Conservation (phyloP, 2,113 vertebrate species). For the Phycodurus eques region DNA sequence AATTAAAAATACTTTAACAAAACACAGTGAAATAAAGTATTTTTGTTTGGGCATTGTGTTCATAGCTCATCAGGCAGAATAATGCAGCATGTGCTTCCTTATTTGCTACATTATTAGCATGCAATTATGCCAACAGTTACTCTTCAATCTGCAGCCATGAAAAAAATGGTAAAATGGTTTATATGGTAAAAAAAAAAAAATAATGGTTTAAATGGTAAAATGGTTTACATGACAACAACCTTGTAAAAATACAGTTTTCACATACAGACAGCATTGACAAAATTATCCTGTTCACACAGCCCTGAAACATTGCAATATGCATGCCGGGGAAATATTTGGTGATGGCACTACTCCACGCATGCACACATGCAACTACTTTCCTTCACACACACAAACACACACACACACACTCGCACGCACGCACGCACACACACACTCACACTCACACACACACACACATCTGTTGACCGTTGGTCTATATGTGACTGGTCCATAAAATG, state of each 20-base stretch:
- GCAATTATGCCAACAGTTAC: constrained; percentile 19
- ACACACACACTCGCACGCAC: too few relatives aligned
- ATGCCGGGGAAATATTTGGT: too few relatives aligned
- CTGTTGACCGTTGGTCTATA: not conserved
- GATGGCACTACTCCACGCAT: too few relatives aligned
- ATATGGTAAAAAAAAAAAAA: too few relatives aligned
- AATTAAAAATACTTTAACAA: constrained; percentile 11
- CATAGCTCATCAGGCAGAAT: constrained; percentile 14
- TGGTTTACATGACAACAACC: not conserved
- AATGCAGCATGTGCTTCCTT: constrained; percentile 8
- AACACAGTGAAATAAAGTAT: constrained; percentile 1
- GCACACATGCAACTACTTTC: not conserved
- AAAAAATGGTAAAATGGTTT: not conserved
- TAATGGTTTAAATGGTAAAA: not conserved
- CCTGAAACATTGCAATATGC: not conserved
- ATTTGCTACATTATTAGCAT: constrained; percentile 14
- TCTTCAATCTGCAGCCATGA: not conserved
- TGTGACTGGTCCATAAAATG: not conserved
- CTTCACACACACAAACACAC: too few relatives aligned
- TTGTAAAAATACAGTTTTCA: not conserved
- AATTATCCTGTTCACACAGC: not conserved
- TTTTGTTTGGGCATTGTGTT: not conserved
- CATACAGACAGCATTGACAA: not conserved
- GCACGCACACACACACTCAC: too few relatives aligned
- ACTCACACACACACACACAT: too few relatives aligned